Percentiles rank a stretch among this genome's conserved stretches.
Evolutionary conservation across 2,888 invertebrate species (phyloP).

Genomic region (Ennomos fuscantarius): DNA sequence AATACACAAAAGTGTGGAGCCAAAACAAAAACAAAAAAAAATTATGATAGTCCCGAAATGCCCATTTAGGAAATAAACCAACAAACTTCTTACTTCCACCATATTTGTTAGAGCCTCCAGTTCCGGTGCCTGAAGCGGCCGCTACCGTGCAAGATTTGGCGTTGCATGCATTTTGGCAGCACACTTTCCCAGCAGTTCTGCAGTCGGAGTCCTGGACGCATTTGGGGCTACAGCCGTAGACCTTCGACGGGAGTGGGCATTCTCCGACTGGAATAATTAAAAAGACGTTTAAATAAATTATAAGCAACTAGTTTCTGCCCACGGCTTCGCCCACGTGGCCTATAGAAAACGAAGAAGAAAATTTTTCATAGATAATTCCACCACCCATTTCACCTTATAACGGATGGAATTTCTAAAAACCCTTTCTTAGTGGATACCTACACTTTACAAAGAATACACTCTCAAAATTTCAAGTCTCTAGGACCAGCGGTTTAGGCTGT

Average conservation of each 20-base stretch:
- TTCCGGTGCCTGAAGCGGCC: slow-evolving; percentile 56
- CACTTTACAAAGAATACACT: no score
- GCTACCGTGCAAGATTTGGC: slow-evolving; percentile 87
- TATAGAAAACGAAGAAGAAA: no score
- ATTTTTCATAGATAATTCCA: no score
- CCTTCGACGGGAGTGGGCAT: slow-evolving; percentile 88
- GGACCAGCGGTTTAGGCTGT: no score
- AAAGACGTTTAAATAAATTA: background rate
- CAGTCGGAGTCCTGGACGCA: slow-evolving; percentile 89
- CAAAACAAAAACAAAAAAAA: no score
- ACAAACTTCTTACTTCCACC: slow-evolving; percentile 53
- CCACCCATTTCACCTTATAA: no score
- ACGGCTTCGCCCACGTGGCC: no score
- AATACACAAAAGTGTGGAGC: no score
- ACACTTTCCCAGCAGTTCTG: slow-evolving; percentile 83
- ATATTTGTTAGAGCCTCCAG: slow-evolving; percentile 60
- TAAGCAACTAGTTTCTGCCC: no score
- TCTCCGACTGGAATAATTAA: slow-evolving; percentile 59
- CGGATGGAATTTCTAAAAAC: background rate
- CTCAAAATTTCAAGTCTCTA: no score
- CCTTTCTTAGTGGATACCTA: no score
- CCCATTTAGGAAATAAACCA: background rate
- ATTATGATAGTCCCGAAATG: no score
- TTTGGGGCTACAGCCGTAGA: slow-evolving; percentile 88
- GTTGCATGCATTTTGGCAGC: slow-evolving; percentile 89